phyloP scores from a whole-genome alignment of 2,797 vertebrate genomes.

The Diglossa cyanea region DNA sequence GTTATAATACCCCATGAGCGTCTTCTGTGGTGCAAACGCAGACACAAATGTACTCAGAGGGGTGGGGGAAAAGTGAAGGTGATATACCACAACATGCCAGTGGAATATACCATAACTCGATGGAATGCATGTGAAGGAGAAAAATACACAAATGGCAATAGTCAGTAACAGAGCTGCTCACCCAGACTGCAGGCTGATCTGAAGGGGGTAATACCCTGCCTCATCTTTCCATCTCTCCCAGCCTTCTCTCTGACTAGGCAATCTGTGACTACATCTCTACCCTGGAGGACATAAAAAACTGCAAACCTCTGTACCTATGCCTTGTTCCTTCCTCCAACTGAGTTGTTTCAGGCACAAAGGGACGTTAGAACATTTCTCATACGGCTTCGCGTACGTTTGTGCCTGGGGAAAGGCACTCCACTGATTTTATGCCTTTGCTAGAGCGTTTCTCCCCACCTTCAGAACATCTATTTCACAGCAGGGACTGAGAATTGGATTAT shows the following conservation, averaged over 20 bases:
- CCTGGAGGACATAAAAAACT: not conserved
- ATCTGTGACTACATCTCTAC: not conserved
- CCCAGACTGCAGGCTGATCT: not conserved
- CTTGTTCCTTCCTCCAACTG: not conserved
- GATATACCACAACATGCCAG: not conserved
- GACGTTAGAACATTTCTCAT: not conserved
- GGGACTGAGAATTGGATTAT: not conserved
- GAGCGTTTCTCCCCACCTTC: not conserved
- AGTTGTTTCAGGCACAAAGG: not conserved
- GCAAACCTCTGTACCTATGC: not conserved
- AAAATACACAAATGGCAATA: not conserved
- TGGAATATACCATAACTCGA: not conserved
- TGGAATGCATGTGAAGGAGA: not conserved
- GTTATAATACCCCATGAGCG: not conserved
- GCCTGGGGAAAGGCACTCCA: not conserved
- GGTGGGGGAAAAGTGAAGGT: not conserved
- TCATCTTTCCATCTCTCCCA: not conserved
- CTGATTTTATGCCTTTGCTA: not conserved
- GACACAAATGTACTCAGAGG: not conserved
- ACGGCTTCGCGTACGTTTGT: not conserved
- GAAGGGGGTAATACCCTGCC: not conserved
- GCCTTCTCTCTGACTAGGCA: not conserved
- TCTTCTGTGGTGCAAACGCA: not conserved
- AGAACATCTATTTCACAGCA: not conserved
- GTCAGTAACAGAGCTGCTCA: not conserved